Evolutionary conservation across 2,797 vertebrate species (phyloP).

Genomic region (Toxotes lorentzi): DNA sequence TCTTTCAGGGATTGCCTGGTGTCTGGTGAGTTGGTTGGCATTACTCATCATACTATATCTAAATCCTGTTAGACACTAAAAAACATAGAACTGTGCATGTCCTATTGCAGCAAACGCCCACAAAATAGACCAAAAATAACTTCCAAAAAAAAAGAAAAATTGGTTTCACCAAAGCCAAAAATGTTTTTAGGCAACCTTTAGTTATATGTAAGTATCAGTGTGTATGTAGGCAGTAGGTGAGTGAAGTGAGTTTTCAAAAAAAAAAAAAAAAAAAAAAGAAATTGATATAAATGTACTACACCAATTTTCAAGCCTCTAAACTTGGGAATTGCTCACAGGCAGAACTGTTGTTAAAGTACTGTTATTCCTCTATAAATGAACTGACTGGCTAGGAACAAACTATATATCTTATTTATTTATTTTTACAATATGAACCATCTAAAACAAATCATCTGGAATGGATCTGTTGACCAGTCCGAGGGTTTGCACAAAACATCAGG

Average conservation of each 20-base stretch:
- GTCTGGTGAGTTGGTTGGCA: slow-evolving; percentile 7
- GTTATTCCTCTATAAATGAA: neutral
- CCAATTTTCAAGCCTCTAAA: neutral
- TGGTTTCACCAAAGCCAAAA: neutral
- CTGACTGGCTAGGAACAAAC: neutral
- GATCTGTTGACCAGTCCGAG: neutral
- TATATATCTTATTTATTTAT: neutral
- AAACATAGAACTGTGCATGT: neutral
- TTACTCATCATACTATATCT: neutral
- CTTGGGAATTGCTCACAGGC: no score
- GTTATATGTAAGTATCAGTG: neutral
- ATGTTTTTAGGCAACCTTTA: neutral
- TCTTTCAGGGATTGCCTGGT: neutral
- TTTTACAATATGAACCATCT: neutral
- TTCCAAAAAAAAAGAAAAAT: neutral
- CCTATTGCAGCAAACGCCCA: slow-evolving; percentile 3
- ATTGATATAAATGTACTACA: neutral
- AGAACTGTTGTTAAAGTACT: neutral
- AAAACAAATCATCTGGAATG: neutral
- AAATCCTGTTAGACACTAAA: slow-evolving; percentile 1
- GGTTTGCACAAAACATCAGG: neutral
- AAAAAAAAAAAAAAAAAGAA: slow-evolving; percentile 8
- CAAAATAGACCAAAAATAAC: slow-evolving; percentile 5
- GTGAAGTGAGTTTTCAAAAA: neutral
- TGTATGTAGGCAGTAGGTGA: neutral